Conservation (phyloP, 2,888 invertebrate species). For the Chymomyza fuscimana region DNA sequence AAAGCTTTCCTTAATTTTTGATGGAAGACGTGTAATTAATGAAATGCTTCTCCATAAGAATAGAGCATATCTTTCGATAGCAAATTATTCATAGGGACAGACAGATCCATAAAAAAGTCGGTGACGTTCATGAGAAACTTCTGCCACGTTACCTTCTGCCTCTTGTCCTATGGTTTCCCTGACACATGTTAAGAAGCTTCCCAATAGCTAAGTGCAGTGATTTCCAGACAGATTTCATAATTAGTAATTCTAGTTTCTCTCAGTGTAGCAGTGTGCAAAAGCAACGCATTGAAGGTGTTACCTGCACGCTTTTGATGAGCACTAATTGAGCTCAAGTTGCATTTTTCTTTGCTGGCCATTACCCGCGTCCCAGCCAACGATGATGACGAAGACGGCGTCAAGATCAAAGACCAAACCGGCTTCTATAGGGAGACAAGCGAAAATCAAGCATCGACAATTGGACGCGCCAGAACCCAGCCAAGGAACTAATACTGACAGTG, state of each 20-base stretch:
- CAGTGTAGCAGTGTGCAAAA: constrained; percentile 53
- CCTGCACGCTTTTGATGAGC: constrained; percentile 74
- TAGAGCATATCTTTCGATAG: too few relatives aligned
- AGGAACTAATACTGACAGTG: constrained; percentile 43
- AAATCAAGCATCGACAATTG: constrained; percentile 71
- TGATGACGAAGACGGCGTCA: constrained; percentile 40
- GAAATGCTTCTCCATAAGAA: too few relatives aligned
- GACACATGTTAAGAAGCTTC: too few relatives aligned
- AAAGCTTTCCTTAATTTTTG: too few relatives aligned
- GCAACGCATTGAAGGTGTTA: constrained; percentile 73
- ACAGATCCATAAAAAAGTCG: too few relatives aligned
- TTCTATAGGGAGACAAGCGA: constrained; percentile 60
- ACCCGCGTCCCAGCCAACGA: constrained; percentile 36
- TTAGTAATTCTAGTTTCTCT: background rate
- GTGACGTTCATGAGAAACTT: too few relatives aligned
- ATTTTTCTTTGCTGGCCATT: constrained; percentile 65
- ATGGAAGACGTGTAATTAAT: too few relatives aligned
- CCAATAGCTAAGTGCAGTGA: too few relatives aligned
- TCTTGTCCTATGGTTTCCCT: too few relatives aligned
- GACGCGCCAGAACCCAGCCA: constrained; percentile 17
- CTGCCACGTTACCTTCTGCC: too few relatives aligned
- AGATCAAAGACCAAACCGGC: constrained; percentile 67
- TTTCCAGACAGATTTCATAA: too few relatives aligned
- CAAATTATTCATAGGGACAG: too few relatives aligned
- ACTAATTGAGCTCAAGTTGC: constrained; percentile 73